phyloP scores from a whole-genome alignment of 64 coral and sea anemone genomes.

The Stichodactyla mertensii region DNA sequence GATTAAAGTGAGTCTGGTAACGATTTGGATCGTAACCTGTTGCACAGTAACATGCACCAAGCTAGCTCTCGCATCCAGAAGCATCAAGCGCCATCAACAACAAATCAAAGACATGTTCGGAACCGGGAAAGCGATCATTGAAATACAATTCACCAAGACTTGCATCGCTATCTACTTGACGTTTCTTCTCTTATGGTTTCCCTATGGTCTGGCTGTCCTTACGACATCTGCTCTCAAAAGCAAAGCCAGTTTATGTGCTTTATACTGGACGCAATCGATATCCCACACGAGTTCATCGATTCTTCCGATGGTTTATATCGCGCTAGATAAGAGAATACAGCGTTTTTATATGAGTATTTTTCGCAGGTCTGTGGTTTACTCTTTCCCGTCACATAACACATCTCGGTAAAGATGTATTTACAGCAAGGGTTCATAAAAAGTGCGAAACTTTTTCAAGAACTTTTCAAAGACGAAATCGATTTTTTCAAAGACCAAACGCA shows the following conservation, averaged over 20 bases:
- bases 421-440: no score
- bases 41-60: not conserved
- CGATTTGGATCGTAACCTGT: conserved; percentile 6
- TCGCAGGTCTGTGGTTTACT: not conserved
- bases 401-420: not conserved
- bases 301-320: conserved; percentile 44
- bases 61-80: not conserved
- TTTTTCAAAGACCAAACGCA: no score
- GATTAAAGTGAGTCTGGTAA: conserved; percentile 26
- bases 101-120: conserved; percentile 50
- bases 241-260: conserved; percentile 12
- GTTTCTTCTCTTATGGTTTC: conserved; percentile 36
- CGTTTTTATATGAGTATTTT: not conserved
- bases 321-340: conserved; percentile 21
- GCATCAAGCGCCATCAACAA: conserved; percentile 19
- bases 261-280: conserved; percentile 21
- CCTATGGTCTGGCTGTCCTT: conserved; percentile 7
- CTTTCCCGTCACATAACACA: not conserved
- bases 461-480: no score
- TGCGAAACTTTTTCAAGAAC: no score
- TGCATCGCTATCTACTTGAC: conserved; percentile 39
- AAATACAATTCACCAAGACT: conserved; percentile 46
- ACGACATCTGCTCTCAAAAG: not conserved
- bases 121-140: not conserved
- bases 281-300: conserved; percentile 29